These are phyloP conservation scores for Nothobranchius kuhntae DNA, from an alignment of 2,113 vertebrate species.

Conservation along the genomic window DNA sequence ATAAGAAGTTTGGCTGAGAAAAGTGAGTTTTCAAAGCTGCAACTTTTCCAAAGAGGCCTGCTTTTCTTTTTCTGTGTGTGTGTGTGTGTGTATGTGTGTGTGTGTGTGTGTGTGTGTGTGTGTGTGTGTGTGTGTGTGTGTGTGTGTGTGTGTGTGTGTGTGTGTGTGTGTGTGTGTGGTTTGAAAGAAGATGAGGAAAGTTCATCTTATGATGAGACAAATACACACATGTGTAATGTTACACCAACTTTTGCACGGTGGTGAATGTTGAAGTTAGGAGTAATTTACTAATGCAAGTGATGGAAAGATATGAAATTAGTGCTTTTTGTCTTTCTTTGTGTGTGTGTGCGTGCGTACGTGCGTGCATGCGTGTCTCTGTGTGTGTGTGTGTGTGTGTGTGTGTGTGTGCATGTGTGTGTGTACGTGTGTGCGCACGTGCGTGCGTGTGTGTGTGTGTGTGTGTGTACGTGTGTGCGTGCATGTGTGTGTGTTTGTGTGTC, in stretches of 20 bases:
- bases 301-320: too few relatives aligned
- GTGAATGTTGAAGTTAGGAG: too few relatives aligned
- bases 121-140: constrained; percentile 1
- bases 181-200: too few relatives aligned
- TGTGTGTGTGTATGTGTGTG: constrained; percentile 1
- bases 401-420: constrained; percentile 1
- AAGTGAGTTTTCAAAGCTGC: constrained; percentile 78
- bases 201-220: too few relatives aligned
- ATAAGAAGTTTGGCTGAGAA: constrained; percentile 78
- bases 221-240: too few relatives aligned
- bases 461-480: too few relatives aligned
- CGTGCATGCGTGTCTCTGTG: too few relatives aligned
- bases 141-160: not conserved
- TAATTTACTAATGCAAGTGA: too few relatives aligned
- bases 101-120: not conserved
- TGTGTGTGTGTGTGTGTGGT: too few relatives aligned
- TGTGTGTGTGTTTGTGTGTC: not conserved
- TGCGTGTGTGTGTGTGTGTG: constrained; percentile 2
- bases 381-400: constrained; percentile 4
- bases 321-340: not conserved
- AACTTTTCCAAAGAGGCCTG: constrained; percentile 66
- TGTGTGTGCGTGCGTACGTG: constrained; percentile 5
- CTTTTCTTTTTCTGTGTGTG: constrained; percentile 18
- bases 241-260: too few relatives aligned
- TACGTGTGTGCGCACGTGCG: too few relatives aligned